Evolutionary conservation across 1,140 invertebrate genomes (phyloP).

Genomic region (Cydia pomonella): DNA sequence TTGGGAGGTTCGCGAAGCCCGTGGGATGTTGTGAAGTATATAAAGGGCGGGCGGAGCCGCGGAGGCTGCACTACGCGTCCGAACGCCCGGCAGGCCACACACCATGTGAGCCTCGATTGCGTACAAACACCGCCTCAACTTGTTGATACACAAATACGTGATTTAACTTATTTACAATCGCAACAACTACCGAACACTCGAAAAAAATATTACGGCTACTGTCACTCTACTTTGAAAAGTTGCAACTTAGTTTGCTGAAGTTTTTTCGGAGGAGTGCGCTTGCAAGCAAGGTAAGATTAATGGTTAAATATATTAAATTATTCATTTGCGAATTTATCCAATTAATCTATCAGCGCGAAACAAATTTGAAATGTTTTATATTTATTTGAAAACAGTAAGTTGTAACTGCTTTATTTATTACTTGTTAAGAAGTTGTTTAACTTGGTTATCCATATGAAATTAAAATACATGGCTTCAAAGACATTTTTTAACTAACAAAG

Average conservation of each 20-base stretch:
- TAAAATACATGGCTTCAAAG: too few species aligned
- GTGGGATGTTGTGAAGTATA: slow-evolving; percentile 24
- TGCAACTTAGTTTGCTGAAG: slow-evolving; percentile 23
- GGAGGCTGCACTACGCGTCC: slow-evolving; percentile 22
- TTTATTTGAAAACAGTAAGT: not conserved
- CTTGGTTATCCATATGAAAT: too few species aligned
- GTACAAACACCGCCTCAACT: slow-evolving; percentile 1
- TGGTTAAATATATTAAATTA: not conserved
- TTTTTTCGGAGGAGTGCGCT: not conserved
- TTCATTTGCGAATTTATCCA: not conserved
- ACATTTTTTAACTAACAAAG: too few species aligned
- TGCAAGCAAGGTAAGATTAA: not conserved
- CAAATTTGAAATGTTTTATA: not conserved
- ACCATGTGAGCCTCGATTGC: slow-evolving; percentile 6
- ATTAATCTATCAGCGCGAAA: not conserved
- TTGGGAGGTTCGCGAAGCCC: slow-evolving; percentile 14
- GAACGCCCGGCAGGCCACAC: slow-evolving; percentile 19
- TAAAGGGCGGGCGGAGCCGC: slow-evolving; percentile 21
- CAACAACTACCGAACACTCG: not conserved
- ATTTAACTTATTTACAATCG: not conserved
- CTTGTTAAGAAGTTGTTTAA: too few species aligned
- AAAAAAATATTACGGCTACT: not conserved
- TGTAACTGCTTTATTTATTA: too few species aligned
- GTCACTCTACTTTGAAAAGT: not conserved
- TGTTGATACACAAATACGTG: slow-evolving; percentile 1